Evolutionary conservation across 35 echinoderm and acorn worm species (phyloP).

Genomic region (Holothuria glaberrima): DNA sequence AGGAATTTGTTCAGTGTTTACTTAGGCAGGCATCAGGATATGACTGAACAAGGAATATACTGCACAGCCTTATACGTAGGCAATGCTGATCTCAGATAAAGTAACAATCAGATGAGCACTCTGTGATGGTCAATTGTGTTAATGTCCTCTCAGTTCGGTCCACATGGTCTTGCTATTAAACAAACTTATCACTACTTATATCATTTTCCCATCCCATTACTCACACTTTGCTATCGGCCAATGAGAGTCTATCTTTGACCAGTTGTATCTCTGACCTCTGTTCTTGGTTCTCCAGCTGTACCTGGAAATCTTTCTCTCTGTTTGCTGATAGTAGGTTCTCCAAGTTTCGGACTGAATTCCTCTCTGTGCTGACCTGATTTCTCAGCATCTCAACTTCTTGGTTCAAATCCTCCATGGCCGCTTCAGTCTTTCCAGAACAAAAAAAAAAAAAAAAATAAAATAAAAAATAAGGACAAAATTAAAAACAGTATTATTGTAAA

Average conservation of each 20-base stretch:
- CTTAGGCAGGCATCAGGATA: no score
- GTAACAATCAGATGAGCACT: no score
- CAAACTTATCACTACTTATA: neutral
- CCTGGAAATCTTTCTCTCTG: constrained; percentile 97
- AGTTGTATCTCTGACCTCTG: constrained; percentile 95
- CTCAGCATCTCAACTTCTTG: constrained; percentile 81
- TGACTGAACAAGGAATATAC: no score
- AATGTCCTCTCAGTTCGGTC: no score
- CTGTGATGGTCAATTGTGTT: no score
- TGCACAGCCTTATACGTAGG: no score
- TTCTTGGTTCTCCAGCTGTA: constrained; percentile 92
- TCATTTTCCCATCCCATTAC: neutral
- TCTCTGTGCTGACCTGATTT: constrained; percentile 79
- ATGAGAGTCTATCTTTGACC: constrained; percentile 84
- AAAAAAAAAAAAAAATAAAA: neutral
- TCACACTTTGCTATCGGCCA: constrained; percentile 98
- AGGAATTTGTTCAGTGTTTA: no score
- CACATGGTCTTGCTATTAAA: neutral
- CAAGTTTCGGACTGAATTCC: constrained; percentile 81
- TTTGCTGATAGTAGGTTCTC: constrained; percentile 80
- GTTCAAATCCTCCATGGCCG: constrained; percentile 76
- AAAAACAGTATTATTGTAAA: no score
- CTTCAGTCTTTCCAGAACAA: constrained; percentile 50
- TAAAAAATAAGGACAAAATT: no score
- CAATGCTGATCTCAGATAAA: no score